Evolutionary conservation across 2,113 vertebrate genomes (phyloP).

Genomic region (Phylloscopus trochilus): DNA sequence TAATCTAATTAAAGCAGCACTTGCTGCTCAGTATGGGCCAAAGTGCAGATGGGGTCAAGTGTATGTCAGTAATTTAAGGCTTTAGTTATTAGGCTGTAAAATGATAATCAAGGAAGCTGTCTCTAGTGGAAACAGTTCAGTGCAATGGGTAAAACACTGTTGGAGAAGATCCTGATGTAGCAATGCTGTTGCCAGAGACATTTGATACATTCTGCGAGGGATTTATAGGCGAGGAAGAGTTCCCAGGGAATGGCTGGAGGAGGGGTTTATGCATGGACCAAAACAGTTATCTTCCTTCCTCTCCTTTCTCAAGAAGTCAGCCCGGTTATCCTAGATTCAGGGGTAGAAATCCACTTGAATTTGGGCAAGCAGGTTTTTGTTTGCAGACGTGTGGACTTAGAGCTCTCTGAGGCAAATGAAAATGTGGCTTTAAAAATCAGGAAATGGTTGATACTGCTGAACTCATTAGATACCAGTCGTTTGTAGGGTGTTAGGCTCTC

Average conservation of each 20-base stretch:
- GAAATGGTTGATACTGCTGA: neutral
- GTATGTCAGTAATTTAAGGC: neutral
- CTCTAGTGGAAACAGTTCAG: neutral
- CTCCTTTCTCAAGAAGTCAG: neutral
- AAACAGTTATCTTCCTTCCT: neutral
- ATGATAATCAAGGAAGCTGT: neutral
- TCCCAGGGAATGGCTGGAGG: neutral
- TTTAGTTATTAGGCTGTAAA: neutral
- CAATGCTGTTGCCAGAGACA: neutral
- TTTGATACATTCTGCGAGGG: neutral
- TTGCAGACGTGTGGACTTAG: fast-evolving
- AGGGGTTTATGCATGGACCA: neutral
- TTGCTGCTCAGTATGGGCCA: neutral
- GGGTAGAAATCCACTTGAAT: neutral
- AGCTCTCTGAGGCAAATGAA: neutral
- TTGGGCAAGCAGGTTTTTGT: neutral
- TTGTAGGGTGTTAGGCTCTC: neutral
- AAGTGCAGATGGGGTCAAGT: neutral
- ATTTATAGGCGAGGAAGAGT: neutral
- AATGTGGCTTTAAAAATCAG: neutral
- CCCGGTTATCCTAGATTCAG: neutral
- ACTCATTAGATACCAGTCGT: neutral
- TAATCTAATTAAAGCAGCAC: neutral
- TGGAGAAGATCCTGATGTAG: neutral
- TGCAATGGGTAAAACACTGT: neutral